Evolutionary conservation across 1,140 invertebrate genomes (phyloP), one percentile per base, ranked within the genome.

Genomic region (Leptonema lineaticorne): DNA sequence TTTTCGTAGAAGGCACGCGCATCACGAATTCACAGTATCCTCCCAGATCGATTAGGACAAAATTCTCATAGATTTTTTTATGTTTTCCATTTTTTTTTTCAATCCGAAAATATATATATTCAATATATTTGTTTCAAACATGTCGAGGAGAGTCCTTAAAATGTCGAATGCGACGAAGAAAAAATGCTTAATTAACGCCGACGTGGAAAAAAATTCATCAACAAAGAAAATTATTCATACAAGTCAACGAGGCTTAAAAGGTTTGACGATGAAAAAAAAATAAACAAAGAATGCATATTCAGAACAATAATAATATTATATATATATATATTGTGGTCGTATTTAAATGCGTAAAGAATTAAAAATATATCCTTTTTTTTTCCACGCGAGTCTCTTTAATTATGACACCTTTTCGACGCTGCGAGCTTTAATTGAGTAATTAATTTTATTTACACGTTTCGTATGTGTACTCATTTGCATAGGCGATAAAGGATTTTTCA

Each of bases 361-460:
- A 6, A 33, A 11, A 33, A 33, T 6, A 33, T 2, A 41, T 14
- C 37, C 37, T 14, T 41, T 2, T 11, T 9, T 26, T 24, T 9
- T 53, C 20, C 50, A 53, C n/a, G n/a, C n/a, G n/a, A n/a, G n/a
- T 53, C 50, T 2, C 27, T 53, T 53, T 53, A 53, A 53, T 53
- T 53, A 53, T 53, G 50, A 53, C 50, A 53, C 50, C 50, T 53
- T 53, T 26, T 53, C 20, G 18, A 26, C 11, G 22, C 18, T 53
- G 4, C 22, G 20, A 1, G 50, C 22, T 22, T 53, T 53, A 53
- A 53, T 53, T 53, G 50, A 53, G 50, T 53, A 53, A 53, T 53
- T 53, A 24, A 53, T 53, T 53, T 53, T 53, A 53, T 53, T 53
- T 53, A 53, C 50, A 53, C 50, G 50, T 24, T 53, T 53, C 27